These are phyloP conservation scores for Acanthiza pusilla DNA, from an alignment of 2,797 vertebrate species.

Conservation along the genomic window DNA sequence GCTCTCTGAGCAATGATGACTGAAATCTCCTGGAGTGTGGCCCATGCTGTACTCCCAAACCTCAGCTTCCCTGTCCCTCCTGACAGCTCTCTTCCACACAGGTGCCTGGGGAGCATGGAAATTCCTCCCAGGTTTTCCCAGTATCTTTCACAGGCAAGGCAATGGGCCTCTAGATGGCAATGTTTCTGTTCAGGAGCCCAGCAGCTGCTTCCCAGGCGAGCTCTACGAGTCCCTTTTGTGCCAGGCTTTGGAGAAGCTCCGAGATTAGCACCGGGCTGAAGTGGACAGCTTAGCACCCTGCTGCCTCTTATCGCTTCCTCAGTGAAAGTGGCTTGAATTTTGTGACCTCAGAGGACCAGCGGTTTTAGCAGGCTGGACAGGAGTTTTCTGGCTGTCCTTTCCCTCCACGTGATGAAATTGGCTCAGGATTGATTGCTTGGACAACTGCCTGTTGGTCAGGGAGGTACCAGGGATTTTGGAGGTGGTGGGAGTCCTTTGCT, in stretches of 20 bases:
- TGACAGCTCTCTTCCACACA: background rate
- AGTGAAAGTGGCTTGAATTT: slow-evolving; percentile 9
- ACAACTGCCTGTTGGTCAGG: rapidly evolving
- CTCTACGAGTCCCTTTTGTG: background rate
- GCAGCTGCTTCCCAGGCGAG: background rate
- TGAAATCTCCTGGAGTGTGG: background rate
- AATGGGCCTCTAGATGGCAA: slow-evolving; percentile 72
- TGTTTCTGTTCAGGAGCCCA: slow-evolving; percentile 65
- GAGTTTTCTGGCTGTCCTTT: background rate
- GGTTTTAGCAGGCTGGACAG: background rate
- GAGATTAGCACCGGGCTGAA: background rate
- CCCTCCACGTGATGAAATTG: background rate
- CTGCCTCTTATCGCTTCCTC: background rate
- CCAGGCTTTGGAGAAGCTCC: background rate
- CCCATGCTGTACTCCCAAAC: background rate
- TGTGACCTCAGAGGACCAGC: background rate
- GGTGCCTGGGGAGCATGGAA: background rate
- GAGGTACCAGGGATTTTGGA: background rate
- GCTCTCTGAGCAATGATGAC: background rate
- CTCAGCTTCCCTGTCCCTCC: background rate
- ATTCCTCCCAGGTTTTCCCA: background rate
- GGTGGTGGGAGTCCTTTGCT: background rate
- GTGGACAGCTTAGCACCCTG: slow-evolving; percentile 20
- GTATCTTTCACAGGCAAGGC: background rate
- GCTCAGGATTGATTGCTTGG: background rate